Conservation (phyloP, 2,113 vertebrate genomes). For the Semnornis frantzii region DNA sequence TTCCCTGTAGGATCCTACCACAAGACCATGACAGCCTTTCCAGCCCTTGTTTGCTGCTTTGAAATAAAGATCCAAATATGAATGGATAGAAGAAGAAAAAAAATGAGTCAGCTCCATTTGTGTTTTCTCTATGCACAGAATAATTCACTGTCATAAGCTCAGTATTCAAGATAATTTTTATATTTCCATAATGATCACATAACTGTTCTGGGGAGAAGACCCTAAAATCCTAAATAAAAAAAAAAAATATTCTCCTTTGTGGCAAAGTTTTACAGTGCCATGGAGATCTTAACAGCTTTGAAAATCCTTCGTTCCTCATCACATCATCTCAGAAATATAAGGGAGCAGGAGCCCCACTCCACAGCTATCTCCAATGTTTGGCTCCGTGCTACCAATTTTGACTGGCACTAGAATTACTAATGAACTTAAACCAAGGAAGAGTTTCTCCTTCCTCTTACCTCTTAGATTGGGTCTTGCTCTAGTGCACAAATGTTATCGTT, state of each 20-base stretch:
- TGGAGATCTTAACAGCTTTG: neutral
- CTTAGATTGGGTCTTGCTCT: neutral
- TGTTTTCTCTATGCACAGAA: neutral
- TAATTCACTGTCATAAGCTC: neutral
- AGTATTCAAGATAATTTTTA: neutral
- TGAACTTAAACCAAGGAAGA: neutral
- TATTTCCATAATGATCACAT: neutral
- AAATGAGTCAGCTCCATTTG: neutral
- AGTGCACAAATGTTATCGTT: neutral
- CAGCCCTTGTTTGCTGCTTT: neutral
- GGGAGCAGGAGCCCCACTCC: neutral
- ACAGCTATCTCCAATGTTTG: neutral
- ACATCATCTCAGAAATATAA: neutral
- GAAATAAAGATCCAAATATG: neutral
- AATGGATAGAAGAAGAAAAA: neutral
- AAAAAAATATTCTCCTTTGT: neutral
- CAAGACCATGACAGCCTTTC: neutral
- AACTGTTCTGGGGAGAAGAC: neutral
- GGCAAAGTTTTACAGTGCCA: neutral
- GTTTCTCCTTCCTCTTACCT: neutral
- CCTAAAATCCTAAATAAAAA: neutral
- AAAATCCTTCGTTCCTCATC: neutral
- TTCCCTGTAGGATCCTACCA: neutral
- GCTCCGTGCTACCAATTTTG: neutral
- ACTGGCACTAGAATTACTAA: neutral